These are phyloP conservation scores for Chirona hameri DNA, from an alignment of 2,888 invertebrate species.

Conservation along the genomic window DNA sequence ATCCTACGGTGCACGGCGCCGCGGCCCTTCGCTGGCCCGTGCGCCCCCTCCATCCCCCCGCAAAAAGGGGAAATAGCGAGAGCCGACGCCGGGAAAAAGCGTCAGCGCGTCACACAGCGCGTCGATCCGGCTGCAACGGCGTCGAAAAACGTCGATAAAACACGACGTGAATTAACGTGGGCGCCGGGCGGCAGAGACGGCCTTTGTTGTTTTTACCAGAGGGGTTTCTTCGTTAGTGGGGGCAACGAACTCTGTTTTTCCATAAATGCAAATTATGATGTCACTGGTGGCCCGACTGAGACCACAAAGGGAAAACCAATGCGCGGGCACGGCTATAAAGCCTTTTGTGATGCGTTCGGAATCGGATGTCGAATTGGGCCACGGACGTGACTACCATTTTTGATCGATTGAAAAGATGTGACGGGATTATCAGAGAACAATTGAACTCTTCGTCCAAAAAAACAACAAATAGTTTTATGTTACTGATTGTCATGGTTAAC, in stretches of 20 bases:
- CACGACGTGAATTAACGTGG: neutral
- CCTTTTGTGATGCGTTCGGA: too few species aligned
- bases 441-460: too few species aligned
- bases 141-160: neutral
- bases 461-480: too few species aligned
- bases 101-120: neutral
- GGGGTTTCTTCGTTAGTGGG: neutral
- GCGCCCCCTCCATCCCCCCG: neutral
- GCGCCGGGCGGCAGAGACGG: neutral
- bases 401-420: too few species aligned
- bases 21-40: neutral
- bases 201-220: neutral
- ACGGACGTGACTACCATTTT: too few species aligned
- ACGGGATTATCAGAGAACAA: too few species aligned
- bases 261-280: neutral
- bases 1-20: neutral
- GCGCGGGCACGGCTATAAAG: too few species aligned
- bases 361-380: too few species aligned
- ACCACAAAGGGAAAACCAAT: too few species aligned
- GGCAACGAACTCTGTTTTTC: constrained; percentile 14
- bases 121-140: neutral
- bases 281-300: too few species aligned
- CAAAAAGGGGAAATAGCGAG: neutral
- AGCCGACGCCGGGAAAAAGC: neutral
- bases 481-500: too few species aligned